Base-by-base conservation (phyloP, 2,797 vertebrate genomes). In the Sebastes matsubarae region DNA sequence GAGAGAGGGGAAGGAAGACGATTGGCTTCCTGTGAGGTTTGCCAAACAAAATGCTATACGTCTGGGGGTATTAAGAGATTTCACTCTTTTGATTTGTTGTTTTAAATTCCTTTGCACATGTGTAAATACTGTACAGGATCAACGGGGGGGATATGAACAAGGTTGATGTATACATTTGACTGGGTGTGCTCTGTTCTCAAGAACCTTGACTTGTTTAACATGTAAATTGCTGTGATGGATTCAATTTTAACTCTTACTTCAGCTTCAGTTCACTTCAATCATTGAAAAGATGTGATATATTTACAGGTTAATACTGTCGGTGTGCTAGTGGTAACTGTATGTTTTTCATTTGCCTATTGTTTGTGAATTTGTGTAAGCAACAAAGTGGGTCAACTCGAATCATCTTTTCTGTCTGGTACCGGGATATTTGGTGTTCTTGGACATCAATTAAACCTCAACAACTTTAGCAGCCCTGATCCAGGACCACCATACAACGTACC, bases 111-210 rank as follows among this genome's bases (percentile, higher is more conserved):
- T 93, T 94, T 94, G 93, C 88, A 94, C 92, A 88, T 89, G 86
- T 95, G 94, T 95, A 95, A 88, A 95, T 94, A 95, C 79, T 95
- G 95, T 95, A 95, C 34, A 94, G 91, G 85, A 87, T 80, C 50
- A 74, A 77, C 58, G 10, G 60, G 60, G 12, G 36, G 36, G 36
- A 32, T n/a, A 66, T 14, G 65, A 75, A 84, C 80, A 59, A 83
- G 77, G 72, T 81, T 84, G 68, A 75, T 86, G 87, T 90, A 42
- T 42, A 91, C 72, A 87, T 87, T 81, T 82, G 86, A 88, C 32
- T 78, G 79, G 68, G 73, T 70, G 63, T 25, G 89, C 91, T 93
- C 92, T 87, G 88, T 94, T 94, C 92, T 92, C 22, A 75, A 83
- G 90, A 89, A 90, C 88, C 72, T 12, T 12, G 61, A 66, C 82